Percentiles rank a stretch among this genome's conserved stretches.
These are phyloP conservation scores for Amyelois transitella DNA, from an alignment of 1,140 invertebrate genomes.

Conservation along the genomic window DNA sequence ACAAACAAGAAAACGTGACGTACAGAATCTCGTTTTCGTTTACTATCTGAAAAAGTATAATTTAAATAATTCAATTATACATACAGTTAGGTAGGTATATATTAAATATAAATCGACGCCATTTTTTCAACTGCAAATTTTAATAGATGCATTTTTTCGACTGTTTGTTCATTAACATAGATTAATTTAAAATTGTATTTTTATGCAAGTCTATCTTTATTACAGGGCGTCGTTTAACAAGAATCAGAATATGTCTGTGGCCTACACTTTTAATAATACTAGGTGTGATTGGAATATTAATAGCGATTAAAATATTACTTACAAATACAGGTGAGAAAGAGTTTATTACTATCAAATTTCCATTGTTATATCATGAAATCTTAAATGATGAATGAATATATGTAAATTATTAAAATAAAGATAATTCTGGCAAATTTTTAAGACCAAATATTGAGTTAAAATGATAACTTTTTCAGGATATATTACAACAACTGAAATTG, in stretches of 20 bases:
- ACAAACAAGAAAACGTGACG: no score
- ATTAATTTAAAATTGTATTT: neutral
- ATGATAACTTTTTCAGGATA: neutral
- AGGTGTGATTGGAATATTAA: constrained; percentile 1
- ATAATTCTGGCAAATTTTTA: no score
- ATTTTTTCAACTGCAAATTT: neutral
- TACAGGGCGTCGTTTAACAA: neutral
- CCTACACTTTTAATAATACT: neutral
- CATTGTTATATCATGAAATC: neutral
- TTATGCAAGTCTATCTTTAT: neutral
- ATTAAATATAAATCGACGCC: no score
- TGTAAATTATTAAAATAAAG: no score
- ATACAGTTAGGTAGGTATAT: no score
- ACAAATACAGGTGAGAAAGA: neutral
- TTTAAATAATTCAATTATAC: no score
- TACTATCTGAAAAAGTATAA: no score
- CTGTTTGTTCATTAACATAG: neutral
- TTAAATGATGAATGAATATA: neutral
- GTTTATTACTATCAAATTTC: neutral
- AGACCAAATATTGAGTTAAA: no score
- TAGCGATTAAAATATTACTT: constrained; percentile 1
- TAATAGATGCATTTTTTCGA: neutral
- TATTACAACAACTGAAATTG: constrained; percentile 3
- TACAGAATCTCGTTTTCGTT: no score
- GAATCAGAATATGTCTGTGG: neutral